Conservation (phyloP, 1,140 invertebrate genomes). For the Trypoxylus dichotomus region DNA sequence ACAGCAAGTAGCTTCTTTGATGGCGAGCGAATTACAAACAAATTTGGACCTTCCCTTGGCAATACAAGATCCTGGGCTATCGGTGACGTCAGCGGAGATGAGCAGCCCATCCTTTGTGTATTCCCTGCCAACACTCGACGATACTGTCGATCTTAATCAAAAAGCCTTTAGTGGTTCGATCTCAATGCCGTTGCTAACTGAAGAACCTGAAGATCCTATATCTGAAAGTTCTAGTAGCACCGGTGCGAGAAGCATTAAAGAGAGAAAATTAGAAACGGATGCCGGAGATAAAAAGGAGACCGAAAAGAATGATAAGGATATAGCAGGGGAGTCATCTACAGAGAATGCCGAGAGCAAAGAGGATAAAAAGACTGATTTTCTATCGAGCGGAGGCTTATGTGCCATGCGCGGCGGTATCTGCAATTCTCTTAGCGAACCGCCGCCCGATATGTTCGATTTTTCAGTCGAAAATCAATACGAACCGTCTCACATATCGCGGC, state of each 20-base stretch:
- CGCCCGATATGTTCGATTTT: conserved; percentile 53
- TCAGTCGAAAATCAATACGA: conserved; percentile 30
- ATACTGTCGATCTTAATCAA: conserved; percentile 43
- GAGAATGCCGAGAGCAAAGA: neutral
- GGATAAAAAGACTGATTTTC: conserved; percentile 24
- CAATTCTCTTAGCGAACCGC: conserved; percentile 52
- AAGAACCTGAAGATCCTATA: conserved; percentile 41
- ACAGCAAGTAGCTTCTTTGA: conserved; percentile 47
- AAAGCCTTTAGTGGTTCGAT: conserved; percentile 38
- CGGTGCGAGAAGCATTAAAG: neutral
- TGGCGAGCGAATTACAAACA: conserved; percentile 57
- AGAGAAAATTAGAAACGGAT: conserved; percentile 20
- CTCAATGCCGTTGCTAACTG: conserved; percentile 41
- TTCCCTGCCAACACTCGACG: conserved; percentile 48
- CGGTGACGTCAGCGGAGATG: conserved; percentile 51
- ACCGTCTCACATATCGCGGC: neutral
- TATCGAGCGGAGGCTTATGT: conserved; percentile 40
- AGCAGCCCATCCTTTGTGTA: conserved; percentile 48
- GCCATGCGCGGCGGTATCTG: conserved; percentile 49
- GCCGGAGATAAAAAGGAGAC: neutral
- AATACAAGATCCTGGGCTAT: conserved; percentile 68
- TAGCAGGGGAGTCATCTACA: neutral
- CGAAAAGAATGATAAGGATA: neutral
- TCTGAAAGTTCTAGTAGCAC: neutral
- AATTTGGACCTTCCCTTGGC: conserved; percentile 70